Percentiles rank a stretch among this genome's conserved stretches.
These are phyloP conservation scores for Antechinus stuartii DNA, from an alignment of 2,113 vertebrate genomes.

Conservation along the genomic window DNA sequence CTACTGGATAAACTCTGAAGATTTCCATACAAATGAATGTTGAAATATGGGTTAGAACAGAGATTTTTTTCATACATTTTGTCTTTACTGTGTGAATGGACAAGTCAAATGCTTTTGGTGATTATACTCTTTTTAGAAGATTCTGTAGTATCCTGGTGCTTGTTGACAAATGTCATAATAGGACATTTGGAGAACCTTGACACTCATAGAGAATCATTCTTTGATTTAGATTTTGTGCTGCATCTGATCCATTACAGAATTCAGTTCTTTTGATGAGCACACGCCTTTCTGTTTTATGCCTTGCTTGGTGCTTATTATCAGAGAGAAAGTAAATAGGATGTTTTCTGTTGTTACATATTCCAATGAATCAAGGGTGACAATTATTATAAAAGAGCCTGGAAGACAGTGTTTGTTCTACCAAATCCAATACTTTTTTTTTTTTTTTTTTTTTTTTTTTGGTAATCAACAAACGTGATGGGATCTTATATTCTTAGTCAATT, in stretches of 20 bases:
- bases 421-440: neutral
- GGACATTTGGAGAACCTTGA: neutral
- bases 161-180: neutral
- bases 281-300: too few species aligned
- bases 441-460: neutral
- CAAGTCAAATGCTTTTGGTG: neutral
- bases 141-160: neutral
- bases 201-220: neutral
- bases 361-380: neutral
- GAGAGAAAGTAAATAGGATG: neutral
- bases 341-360: neutral
- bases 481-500: neutral
- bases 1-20: neutral
- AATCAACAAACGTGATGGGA: neutral
- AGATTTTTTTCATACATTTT: neutral
- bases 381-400: neutral
- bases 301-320: neutral
- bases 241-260: neutral
- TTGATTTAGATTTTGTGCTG: neutral
- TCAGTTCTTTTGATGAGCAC: neutral
- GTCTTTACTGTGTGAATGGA: too few species aligned
- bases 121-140: neutral
- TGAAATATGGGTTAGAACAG: neutral
- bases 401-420: too few species aligned
- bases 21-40: neutral